Evolutionary conservation across 2,797 vertebrate genomes (phyloP).

Genomic region (Nannoperca australis): DNA sequence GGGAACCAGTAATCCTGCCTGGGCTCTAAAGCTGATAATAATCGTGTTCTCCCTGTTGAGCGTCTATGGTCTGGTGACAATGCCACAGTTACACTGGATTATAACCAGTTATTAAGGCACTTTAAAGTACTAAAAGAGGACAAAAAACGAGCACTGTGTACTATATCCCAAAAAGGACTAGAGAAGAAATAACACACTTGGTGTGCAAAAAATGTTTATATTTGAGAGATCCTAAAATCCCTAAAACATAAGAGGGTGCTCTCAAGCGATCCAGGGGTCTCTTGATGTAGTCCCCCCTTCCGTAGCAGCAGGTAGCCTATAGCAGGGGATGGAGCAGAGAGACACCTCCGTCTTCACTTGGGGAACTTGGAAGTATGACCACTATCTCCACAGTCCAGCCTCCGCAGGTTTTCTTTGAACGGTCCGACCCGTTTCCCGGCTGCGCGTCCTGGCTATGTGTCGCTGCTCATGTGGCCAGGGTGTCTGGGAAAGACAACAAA

Average conservation of each 20-base stretch:
- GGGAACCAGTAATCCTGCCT: conserved; percentile 75
- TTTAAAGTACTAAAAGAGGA: conserved; percentile 60
- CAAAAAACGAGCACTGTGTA: conserved; percentile 50
- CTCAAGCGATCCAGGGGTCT: conserved; percentile 69
- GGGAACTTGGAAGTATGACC: conserved; percentile 58
- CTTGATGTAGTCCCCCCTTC: conserved; percentile 59
- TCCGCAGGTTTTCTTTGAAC: conserved; percentile 59
- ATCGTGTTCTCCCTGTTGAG: conserved; percentile 65
- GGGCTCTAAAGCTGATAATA: conserved; percentile 66
- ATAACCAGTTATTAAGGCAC: conserved; percentile 75
- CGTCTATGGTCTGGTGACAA: conserved; percentile 72
- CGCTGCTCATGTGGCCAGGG: conserved; percentile 71
- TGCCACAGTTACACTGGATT: conserved; percentile 73
- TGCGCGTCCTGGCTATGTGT: conserved; percentile 61
- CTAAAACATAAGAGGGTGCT: conserved; percentile 68
- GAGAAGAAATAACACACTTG: conserved; percentile 81
- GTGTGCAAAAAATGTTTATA: conserved; percentile 83
- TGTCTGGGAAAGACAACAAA: conserved; percentile 73
- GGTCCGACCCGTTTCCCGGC: conserved; percentile 61
- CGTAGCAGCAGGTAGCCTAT: conserved; percentile 69
- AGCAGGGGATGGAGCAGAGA: conserved; percentile 70
- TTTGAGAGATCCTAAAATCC: conserved; percentile 78
- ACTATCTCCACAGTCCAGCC: conserved; percentile 73
- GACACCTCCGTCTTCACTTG: conserved; percentile 68
- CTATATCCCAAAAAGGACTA: conserved; percentile 87